These are phyloP conservation scores for Odobenus rosmarus DNA, from an alignment of 2,113 vertebrate genomes.

Conservation along the genomic window DNA sequence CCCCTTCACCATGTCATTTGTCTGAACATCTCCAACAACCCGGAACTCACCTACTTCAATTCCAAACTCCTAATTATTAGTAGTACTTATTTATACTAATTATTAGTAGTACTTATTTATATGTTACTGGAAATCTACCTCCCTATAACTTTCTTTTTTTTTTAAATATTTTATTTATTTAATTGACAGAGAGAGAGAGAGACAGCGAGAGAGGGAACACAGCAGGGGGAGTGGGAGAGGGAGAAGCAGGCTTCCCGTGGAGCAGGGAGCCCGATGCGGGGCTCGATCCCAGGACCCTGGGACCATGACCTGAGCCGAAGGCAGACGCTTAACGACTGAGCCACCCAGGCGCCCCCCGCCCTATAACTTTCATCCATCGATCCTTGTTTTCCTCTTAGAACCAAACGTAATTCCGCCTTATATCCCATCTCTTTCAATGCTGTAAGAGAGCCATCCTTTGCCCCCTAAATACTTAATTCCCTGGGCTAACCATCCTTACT, in stretches of 20 bases:
- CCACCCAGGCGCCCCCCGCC: too few relatives aligned
- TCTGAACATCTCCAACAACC: conserved; percentile 11
- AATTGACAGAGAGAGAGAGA: too few relatives aligned
- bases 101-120: conserved; percentile 38
- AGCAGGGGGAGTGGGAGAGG: too few relatives aligned
- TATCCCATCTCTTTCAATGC: conserved; percentile 19
- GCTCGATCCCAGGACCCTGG: too few relatives aligned
- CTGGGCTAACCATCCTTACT: conserved; percentile 56
- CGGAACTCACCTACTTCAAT: background rate
- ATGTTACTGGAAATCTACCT: conserved; percentile 40
- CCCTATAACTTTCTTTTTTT: conserved; percentile 5
- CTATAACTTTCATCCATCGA: conserved; percentile 30
- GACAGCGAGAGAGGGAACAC: too few relatives aligned
- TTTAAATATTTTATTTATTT: too few relatives aligned
- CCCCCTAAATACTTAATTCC: conserved; percentile 67
- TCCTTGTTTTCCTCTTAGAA: conserved; percentile 51
- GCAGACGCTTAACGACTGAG: too few relatives aligned
- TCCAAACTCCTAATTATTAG: conserved; percentile 40
- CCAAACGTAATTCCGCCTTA: conserved; percentile 41
- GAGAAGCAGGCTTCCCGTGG: too few relatives aligned
- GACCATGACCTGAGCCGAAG: too few relatives aligned
- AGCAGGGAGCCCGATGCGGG: too few relatives aligned
- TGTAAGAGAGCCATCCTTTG: conserved; percentile 31
- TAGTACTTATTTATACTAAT: conserved; percentile 39
- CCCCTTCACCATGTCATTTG: background rate